These are phyloP conservation scores for Barnardius zonarius DNA, from an alignment of 2,113 vertebrate species.

Conservation along the genomic window DNA sequence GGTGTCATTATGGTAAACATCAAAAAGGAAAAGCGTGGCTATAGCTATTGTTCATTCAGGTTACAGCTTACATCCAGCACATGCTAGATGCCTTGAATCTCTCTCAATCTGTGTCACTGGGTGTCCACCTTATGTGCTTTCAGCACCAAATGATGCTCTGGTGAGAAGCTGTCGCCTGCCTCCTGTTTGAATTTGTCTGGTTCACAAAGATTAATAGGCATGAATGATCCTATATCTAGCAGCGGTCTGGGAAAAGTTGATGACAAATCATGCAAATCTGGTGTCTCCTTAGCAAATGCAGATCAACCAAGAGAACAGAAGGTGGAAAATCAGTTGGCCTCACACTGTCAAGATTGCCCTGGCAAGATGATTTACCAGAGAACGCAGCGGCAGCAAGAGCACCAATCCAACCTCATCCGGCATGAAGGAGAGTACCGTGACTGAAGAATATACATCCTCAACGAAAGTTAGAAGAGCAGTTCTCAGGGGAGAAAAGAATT, in stretches of 20 bases:
- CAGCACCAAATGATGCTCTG: neutral
- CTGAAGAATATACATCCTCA: neutral
- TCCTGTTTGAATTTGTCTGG: neutral
- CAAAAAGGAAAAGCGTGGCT: neutral
- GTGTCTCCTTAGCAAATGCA: neutral
- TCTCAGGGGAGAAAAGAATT: conserved; percentile 1
- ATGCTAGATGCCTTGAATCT: neutral
- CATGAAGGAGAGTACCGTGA: neutral
- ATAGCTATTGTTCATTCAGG: neutral
- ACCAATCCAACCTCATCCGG: neutral
- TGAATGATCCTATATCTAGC: neutral
- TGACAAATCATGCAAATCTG: neutral
- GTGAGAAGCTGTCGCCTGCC: neutral
- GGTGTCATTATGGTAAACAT: neutral
- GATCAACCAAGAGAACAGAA: neutral
- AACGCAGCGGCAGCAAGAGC: neutral
- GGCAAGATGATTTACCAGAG: neutral
- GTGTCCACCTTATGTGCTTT: neutral
- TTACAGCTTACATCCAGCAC: neutral
- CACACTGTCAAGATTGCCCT: neutral
- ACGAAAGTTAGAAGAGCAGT: neutral
- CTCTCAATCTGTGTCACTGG: neutral
- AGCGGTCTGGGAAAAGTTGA: neutral
- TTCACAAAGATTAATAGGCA: neutral
- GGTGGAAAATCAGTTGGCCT: neutral